Conservation (phyloP, 2,888 invertebrate genomes). For the Orthonevra nobilis region DNA sequence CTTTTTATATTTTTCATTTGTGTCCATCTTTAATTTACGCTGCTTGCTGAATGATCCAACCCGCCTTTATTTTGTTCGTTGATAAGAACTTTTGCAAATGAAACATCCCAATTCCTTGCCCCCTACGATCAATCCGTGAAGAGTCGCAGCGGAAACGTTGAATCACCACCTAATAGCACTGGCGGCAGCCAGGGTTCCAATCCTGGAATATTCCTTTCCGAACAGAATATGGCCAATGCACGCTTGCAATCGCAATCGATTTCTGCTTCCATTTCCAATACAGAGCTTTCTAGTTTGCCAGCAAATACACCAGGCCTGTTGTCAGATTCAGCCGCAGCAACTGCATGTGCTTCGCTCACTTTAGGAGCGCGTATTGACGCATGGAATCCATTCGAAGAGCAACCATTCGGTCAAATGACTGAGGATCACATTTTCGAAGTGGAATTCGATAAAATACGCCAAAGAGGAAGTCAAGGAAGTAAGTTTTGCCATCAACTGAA, state of each 20-base stretch:
- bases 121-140: slow-evolving; percentile 87
- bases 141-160: slow-evolving; percentile 77
- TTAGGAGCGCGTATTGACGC: slow-evolving; percentile 82
- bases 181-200: slow-evolving; percentile 74
- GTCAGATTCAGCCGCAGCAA: slow-evolving; percentile 72
- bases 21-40: slow-evolving; percentile 41
- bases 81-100: slow-evolving; percentile 86
- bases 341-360: slow-evolving; percentile 59
- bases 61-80: slow-evolving; percentile 28
- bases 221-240: slow-evolving; percentile 73
- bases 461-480: slow-evolving; percentile 88
- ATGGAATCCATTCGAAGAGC: slow-evolving; percentile 92
- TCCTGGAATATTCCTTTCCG: slow-evolving; percentile 77
- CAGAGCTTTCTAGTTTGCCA: slow-evolving; percentile 67
- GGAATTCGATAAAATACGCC: slow-evolving; percentile 90
- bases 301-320: slow-evolving; percentile 53
- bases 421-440: slow-evolving; percentile 91
- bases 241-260: slow-evolving; percentile 72
- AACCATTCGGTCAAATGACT: slow-evolving; percentile 87
- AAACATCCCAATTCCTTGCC: slow-evolving; percentile 87
- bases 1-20: slow-evolving; percentile 33
- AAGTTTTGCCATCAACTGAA: slow-evolving; percentile 76
- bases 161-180: slow-evolving; percentile 67
- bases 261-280: slow-evolving; percentile 76
- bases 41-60: slow-evolving; percentile 49